Conservation (phyloP, 1,140 invertebrate species). For the Vollenhovia emeryi region DNA sequence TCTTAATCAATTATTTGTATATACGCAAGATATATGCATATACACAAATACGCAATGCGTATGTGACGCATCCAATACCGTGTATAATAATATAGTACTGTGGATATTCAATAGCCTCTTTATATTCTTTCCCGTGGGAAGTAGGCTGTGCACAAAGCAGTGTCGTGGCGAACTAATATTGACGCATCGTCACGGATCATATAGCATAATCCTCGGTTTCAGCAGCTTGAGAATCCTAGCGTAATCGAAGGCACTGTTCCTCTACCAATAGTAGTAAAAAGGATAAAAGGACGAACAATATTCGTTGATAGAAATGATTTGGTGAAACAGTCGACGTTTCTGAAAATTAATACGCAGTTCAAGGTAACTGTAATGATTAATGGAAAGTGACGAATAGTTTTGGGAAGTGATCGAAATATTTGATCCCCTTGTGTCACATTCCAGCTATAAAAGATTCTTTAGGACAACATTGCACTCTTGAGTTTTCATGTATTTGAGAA, state of each 20-base stretch:
- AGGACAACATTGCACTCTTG: not conserved
- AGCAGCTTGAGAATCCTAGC: conserved; percentile 31
- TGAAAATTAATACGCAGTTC: not conserved
- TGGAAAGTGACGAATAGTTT: not conserved
- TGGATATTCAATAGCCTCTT: conserved; percentile 51
- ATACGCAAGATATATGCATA: not conserved
- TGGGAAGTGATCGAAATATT: not conserved
- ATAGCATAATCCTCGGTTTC: conserved; percentile 53
- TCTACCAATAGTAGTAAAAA: conserved; percentile 7
- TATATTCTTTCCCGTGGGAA: conserved; percentile 46
- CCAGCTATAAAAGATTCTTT: not conserved
- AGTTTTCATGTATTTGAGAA: not conserved
- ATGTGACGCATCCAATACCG: not conserved
- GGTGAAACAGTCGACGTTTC: not conserved
- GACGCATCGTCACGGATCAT: conserved; percentile 52
- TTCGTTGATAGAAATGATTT: not conserved
- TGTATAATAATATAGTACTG: not conserved
- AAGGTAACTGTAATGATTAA: not conserved
- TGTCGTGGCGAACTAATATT: conserved; percentile 45
- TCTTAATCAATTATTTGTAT: not conserved
- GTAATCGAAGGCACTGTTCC: conserved; percentile 31
- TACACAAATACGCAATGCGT: not conserved
- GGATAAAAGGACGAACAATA: not conserved
- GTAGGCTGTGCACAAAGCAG: conserved; percentile 51
- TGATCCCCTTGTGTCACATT: not conserved